Evolutionary conservation across 1,140 invertebrate genomes (phyloP).

Genomic region (Drosophila burlai): DNA sequence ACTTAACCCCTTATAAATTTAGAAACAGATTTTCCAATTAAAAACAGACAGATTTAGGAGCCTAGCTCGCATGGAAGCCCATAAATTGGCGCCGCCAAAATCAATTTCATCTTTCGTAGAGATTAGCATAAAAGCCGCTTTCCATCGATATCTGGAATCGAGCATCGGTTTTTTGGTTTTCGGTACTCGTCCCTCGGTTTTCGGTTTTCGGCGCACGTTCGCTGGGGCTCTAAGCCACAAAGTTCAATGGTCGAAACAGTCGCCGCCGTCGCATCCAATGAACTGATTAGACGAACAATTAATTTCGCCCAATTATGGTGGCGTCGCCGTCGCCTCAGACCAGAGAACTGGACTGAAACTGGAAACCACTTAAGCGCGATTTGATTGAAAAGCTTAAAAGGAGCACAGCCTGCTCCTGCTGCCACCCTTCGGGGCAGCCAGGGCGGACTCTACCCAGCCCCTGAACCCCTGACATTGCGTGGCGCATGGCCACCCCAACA

Average conservation of each 20-base stretch:
- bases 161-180: slow-evolving; percentile 17
- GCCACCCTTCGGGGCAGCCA: too few species aligned
- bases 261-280: slow-evolving; percentile 62
- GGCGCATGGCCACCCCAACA: slow-evolving; percentile 46
- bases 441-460: background rate
- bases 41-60: slow-evolving; percentile 5
- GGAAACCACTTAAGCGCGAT: slow-evolving; percentile 75
- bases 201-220: slow-evolving; percentile 8
- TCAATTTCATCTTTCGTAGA: slow-evolving; percentile 36
- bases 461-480: background rate
- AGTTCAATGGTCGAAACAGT: slow-evolving; percentile 42
- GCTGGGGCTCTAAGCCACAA: slow-evolving; percentile 15
- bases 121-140: slow-evolving; percentile 41
- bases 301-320: slow-evolving; percentile 73
- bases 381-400: slow-evolving; percentile 82
- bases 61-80: slow-evolving; percentile 5
- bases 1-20: slow-evolving; percentile 30
- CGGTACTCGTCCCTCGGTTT: background rate
- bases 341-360: slow-evolving; percentile 46
- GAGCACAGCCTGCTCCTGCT: background rate
- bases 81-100: slow-evolving; percentile 14
- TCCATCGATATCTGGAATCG: slow-evolving; percentile 25
- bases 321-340: slow-evolving; percentile 15
- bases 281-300: slow-evolving; percentile 81
- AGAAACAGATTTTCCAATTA: slow-evolving; percentile 41